Base-by-base conservation (phyloP, 2,888 invertebrate species). In the Anthrax anthrax region DNA sequence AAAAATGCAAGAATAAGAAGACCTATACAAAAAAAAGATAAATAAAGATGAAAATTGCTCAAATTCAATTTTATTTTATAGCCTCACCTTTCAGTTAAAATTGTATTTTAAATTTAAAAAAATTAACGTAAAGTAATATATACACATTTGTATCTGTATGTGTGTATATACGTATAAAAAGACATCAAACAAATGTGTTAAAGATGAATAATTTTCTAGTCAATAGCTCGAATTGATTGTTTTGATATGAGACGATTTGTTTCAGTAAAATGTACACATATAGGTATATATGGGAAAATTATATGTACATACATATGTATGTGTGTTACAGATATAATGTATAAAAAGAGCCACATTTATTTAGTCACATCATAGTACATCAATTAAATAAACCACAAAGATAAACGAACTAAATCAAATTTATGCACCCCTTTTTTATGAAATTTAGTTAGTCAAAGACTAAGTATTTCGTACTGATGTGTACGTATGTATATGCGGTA, bases 351-450 rank as follows among this genome's bases (percentile, higher is more conserved):
- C 29, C 29, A 32, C 29, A 32, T 32, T n/a, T 23, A 23, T 23
- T 32, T 32, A 32, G 29, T 32, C 29, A 32, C 8, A 32, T 4
- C 4, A 36, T 41, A 41, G n/a, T n/a, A n/a, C n/a, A n/a, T n/a
- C 46, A 46, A 46, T 46, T 46, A 46, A 40, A 46, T 46, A 46
- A 45, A 46, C 46, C 46, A 23, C 46, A 46, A 46, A 41, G 46
- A 46, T 46, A 46, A 46, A 46, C 46, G 46, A 46, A 41, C 36
- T 45, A 46, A 46, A 46, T 46, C 46, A 46, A 46, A 46, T 46
- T 46, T 46, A 46, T 46, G 40, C 46, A 46, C 46, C 46, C 46
- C 40, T 41, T 17, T 34, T 37, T 13, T 19, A 17, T 18, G 32
- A 41, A 46, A 40, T 40, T 46, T 46, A 41, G 36, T n/a, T 32